Evolutionary conservation across 1,140 invertebrate species (phyloP), one percentile per base, ranked within the genome.

Genomic region (Augochlora pura): DNA sequence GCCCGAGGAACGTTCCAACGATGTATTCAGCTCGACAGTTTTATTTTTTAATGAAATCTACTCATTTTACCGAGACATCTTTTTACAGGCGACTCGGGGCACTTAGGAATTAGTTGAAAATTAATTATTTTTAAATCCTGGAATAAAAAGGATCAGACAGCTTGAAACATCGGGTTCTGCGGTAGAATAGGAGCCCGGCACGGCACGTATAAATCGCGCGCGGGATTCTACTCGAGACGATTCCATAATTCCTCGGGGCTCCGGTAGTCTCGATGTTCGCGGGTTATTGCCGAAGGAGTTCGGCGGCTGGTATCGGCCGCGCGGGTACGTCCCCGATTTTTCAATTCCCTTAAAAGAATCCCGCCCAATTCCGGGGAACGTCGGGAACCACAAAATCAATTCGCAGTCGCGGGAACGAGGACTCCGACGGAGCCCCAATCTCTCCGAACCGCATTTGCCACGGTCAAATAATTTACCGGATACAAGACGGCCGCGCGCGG

Each of bases 301-400:
- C 39, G 10, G 39, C 6, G 18, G 54, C 9, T 46, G 39, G 64
- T 65, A 65, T 42, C 38, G 42, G 14, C 10, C 42, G 42, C 39
- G 39, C 42, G 42, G 10, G 12, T 12, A 46, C 42, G 42, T 12
- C 14, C 39, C 39, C n/a, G 39, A 66, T 25, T 66, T 66, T 66
- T 66, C 64, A 66, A 66, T 66, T 66, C 38, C 64, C 39, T 66
- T 66, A 66, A 66, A 66, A 66, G 64, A 66, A 42, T 66, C 64
- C 39, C 39, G 10, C 8, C 42, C 39, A 42, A 66, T 66, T 66
- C 39, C 39, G n/a, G 64, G 6, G 16, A 66, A 66, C 12, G 63
- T 21, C n/a, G 38, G 64, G 21, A 66, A 66, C 39, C 64, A 66
- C 39, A n/a, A 66, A 66, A 66, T 66, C 64, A 66, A 66, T 66